Percentiles rank a stretch among this genome's conserved stretches.
Evolutionary conservation across 2,888 invertebrate species (phyloP).

Genomic region (Neoscelio sp.): DNA sequence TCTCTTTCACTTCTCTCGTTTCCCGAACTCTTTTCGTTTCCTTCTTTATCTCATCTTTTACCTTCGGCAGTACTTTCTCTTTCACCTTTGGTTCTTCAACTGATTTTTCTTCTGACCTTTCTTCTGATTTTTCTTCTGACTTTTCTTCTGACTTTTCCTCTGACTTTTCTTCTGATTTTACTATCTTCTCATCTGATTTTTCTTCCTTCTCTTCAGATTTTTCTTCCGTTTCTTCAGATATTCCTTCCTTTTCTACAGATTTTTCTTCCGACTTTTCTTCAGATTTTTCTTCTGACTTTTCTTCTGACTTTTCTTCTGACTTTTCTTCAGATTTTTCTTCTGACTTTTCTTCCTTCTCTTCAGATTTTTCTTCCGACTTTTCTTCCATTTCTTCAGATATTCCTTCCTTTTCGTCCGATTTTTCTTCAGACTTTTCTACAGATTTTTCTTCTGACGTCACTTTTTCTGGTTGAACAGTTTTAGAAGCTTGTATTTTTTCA

Average conservation of each 20-base stretch:
- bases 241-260: slow-evolving; percentile 66
- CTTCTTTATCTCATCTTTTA: slow-evolving; percentile 65
- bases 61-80: slow-evolving; percentile 20
- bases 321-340: too few relatives aligned
- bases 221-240: slow-evolving; percentile 60
- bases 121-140: slow-evolving; percentile 62
- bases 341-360: too few relatives aligned
- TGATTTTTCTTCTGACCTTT: slow-evolving; percentile 56
- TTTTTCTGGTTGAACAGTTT: slow-evolving; percentile 44
- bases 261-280: too few relatives aligned
- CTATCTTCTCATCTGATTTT: too few relatives aligned
- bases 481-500: slow-evolving; percentile 39
- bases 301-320: too few relatives aligned
- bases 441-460: too few relatives aligned
- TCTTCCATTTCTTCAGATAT: slow-evolving; percentile 62
- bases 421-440: too few relatives aligned
- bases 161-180: slow-evolving; percentile 61
- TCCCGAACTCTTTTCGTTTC: slow-evolving; percentile 72
- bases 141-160: slow-evolving; percentile 51
- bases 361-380: slow-evolving; percentile 68
- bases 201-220: slow-evolving; percentile 65
- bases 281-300: too few relatives aligned
- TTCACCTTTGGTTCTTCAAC: slow-evolving; percentile 52
- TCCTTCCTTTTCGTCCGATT: slow-evolving; percentile 67
- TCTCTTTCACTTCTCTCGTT: slow-evolving; percentile 68